phyloP scores from a whole-genome alignment of 1,140 invertebrate genomes.

The Homalodisca vitripennis region DNA sequence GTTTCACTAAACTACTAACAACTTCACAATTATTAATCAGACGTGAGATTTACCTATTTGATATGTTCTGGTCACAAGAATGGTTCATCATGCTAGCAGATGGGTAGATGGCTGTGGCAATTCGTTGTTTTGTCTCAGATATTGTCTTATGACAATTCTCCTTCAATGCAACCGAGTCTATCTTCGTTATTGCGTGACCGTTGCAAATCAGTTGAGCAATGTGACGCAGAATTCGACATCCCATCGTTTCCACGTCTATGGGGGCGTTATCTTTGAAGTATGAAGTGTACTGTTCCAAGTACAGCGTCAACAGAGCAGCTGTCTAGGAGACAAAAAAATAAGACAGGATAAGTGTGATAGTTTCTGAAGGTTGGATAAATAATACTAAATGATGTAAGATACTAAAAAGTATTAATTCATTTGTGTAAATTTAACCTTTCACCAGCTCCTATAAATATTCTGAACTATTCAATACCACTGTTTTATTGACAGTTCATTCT shows the following conservation, averaged over 20 bases:
- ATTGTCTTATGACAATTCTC: slow-evolving; percentile 37
- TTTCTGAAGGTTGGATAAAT: not conserved
- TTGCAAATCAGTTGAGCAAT: slow-evolving; percentile 78
- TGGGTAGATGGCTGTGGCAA: slow-evolving; percentile 83
- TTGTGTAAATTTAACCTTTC: too few species aligned
- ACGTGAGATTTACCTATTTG: slow-evolving; percentile 71
- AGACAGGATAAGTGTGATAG: slow-evolving; percentile 17
- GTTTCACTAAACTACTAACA: too few species aligned
- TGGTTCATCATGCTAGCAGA: slow-evolving; percentile 91
- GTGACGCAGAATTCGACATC: slow-evolving; percentile 64
- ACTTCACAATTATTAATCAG: too few species aligned
- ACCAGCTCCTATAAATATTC: too few species aligned
- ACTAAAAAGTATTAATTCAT: too few species aligned
- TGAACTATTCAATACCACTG: too few species aligned
- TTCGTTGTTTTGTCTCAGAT: slow-evolving; percentile 55
- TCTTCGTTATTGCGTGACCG: slow-evolving; percentile 67
- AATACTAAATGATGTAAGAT: too few species aligned
- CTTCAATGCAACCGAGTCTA: slow-evolving; percentile 41
- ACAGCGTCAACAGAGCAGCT: slow-evolving; percentile 56
- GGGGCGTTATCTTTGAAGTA: slow-evolving; percentile 51
- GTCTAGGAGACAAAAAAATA: slow-evolving; percentile 50
- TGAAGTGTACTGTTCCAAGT: slow-evolving; percentile 54
- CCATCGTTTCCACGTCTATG: slow-evolving; percentile 52
- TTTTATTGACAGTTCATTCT: too few species aligned
- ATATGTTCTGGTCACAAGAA: slow-evolving; percentile 81